Conservation (phyloP, 2,113 vertebrate species). For the Setophaga kirtlandii region DNA sequence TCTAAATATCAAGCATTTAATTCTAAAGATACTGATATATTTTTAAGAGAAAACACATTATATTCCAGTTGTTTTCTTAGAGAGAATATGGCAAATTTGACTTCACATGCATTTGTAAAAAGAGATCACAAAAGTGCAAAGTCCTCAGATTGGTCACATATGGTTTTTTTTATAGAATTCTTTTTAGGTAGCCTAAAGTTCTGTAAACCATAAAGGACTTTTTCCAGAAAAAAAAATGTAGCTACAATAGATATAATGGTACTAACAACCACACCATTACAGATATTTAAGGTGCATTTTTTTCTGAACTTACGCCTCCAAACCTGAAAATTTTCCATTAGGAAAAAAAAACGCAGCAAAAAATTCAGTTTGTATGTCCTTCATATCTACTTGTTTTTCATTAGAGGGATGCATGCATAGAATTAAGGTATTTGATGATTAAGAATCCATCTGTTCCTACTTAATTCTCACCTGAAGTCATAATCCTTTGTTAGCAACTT, state of each 20-base stretch:
- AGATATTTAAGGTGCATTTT: neutral
- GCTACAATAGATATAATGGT: neutral
- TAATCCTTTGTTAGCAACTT: constrained; percentile 50
- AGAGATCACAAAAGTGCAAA: neutral
- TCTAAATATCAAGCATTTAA: neutral
- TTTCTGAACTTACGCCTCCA: neutral
- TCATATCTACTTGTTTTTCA: constrained; percentile 26
- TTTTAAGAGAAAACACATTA: neutral
- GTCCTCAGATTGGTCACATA: neutral
- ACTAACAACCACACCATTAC: neutral
- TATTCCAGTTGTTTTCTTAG: neutral
- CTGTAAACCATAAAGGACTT: neutral
- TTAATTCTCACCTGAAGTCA: constrained; percentile 59
- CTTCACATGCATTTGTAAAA: neutral
- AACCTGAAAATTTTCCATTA: neutral
- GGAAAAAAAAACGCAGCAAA: neutral
- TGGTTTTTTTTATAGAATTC: neutral
- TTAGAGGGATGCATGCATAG: constrained; percentile 9
- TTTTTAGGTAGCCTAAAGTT: neutral
- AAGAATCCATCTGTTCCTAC: constrained; percentile 64
- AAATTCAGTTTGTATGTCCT: neutral
- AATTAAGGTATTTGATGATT: constrained; percentile 59
- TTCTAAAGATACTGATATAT: neutral
- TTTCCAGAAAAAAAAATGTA: neutral
- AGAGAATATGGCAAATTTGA: neutral